These are phyloP conservation scores for Mycogona germanica DNA, from an alignment of 2,888 invertebrate species.

Conservation along the genomic window DNA sequence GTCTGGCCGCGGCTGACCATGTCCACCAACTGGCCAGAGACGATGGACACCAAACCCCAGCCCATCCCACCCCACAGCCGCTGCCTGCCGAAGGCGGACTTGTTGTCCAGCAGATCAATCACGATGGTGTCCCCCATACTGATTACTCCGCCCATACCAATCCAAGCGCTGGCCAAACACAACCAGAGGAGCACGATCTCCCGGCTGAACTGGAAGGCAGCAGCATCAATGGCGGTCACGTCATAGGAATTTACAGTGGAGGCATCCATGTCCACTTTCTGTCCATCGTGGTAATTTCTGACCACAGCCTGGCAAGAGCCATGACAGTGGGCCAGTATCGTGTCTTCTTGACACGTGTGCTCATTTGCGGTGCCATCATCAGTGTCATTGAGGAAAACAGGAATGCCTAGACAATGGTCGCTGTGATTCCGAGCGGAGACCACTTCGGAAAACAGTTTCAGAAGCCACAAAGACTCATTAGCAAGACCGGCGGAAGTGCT, in stretches of 20 bases:
- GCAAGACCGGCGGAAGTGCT: too few species aligned
- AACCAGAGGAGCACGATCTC: slow-evolving; percentile 8
- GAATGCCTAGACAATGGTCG: neutral
- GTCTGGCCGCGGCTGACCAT: slow-evolving; percentile 46
- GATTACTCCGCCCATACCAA: slow-evolving; percentile 3
- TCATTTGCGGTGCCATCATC: too few species aligned
- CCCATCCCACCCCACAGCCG: slow-evolving; percentile 79
- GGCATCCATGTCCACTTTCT: too few species aligned
- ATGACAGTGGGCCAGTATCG: too few species aligned
- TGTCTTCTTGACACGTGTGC: too few species aligned
- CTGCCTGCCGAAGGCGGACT: slow-evolving; percentile 66
- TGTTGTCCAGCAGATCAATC: slow-evolving; percentile 38
- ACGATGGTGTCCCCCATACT: slow-evolving; percentile 8
- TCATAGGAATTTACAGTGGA: neutral
- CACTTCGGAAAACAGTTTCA: too few species aligned
- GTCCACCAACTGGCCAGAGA: slow-evolving; percentile 67
- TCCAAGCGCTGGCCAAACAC: slow-evolving; percentile 6
- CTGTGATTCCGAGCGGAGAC: too few species aligned
- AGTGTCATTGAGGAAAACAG: too few species aligned
- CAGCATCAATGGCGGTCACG: neutral
- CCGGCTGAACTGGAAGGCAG: neutral
- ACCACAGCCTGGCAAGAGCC: too few species aligned
- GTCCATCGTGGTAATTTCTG: too few species aligned
- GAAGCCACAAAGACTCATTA: too few species aligned
- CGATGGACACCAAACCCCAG: slow-evolving; percentile 62